Percentiles rank a stretch among this genome's conserved stretches.
Evolutionary conservation across 2,888 invertebrate species (phyloP).

Genomic region (Psylliodes chrysocephalus): DNA sequence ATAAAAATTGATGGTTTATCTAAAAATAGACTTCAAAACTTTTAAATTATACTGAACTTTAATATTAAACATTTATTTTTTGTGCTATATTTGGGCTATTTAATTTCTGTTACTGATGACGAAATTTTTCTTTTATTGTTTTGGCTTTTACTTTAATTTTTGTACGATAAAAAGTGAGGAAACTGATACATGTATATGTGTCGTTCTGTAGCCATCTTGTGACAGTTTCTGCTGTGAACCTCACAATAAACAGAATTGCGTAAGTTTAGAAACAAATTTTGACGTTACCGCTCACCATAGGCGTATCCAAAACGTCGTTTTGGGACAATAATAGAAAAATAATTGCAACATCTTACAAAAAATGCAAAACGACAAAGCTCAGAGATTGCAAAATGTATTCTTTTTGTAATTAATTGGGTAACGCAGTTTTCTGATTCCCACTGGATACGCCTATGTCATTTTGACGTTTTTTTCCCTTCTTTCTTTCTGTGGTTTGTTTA

Average conservation of each 20-base stretch:
- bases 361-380: too few species aligned
- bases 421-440: not conserved
- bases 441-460: not conserved
- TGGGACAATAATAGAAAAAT: too few species aligned
- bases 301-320: not conserved
- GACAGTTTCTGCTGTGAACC: conserved; percentile 92
- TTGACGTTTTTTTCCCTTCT: not conserved
- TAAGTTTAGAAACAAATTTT: conserved; percentile 69
- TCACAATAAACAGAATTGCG: conserved; percentile 92
- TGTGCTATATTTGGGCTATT: too few species aligned
- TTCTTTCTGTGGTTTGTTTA: not conserved
- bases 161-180: conserved; percentile 25
- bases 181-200: conserved; percentile 39
- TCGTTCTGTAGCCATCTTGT: conserved; percentile 85
- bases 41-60: too few species aligned
- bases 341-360: too few species aligned
- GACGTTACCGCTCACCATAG: not conserved
- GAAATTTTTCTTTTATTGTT: conserved; percentile 1
- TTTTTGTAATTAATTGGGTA: too few species aligned
- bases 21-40: too few species aligned
- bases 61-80: too few species aligned
- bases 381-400: too few species aligned
- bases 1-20: too few species aligned
- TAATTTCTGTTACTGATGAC: not conserved
- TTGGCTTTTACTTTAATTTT: conserved; percentile 14